These are phyloP conservation scores for Oreonectes daqikongensis DNA, from an alignment of 2,797 vertebrate species.

Conservation along the genomic window DNA sequence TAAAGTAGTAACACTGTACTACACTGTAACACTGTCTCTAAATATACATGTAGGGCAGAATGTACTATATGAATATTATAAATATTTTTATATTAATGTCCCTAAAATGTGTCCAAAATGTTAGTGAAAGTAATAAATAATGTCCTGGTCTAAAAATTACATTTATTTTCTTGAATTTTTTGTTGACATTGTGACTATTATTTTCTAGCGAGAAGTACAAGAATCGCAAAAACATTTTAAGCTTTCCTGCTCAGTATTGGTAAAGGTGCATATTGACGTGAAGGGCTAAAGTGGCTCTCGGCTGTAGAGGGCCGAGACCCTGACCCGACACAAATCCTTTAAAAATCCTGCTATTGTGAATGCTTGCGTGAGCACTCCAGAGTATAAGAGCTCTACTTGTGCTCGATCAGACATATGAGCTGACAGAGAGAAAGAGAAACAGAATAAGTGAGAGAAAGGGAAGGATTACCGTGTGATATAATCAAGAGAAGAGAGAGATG, in stretches of 20 bases:
- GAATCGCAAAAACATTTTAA: background rate
- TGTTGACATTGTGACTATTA: too few relatives aligned
- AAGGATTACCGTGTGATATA: constrained; percentile 27
- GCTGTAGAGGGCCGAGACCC: constrained; percentile 40
- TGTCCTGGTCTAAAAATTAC: too few relatives aligned
- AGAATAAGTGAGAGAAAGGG: background rate
- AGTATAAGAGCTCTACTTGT: constrained; percentile 36
- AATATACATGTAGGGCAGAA: too few relatives aligned
- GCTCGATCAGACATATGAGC: constrained; percentile 37
- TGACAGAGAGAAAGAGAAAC: constrained; percentile 23
- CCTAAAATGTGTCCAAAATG: too few relatives aligned
- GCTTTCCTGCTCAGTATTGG: constrained; percentile 15
- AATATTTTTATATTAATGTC: background rate
- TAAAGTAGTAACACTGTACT: too few relatives aligned
- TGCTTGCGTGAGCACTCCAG: constrained; percentile 19
- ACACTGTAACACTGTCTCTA: too few relatives aligned
- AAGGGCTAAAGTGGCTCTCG: constrained; percentile 37
- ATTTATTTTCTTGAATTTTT: too few relatives aligned
- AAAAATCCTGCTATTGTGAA: constrained; percentile 49
- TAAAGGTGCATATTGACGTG: constrained; percentile 31
- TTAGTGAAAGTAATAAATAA: too few relatives aligned
- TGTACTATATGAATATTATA: background rate
- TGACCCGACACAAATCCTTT: constrained; percentile 39
- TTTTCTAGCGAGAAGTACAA: too few relatives aligned
- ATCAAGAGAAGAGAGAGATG: constrained; percentile 28